These are phyloP conservation scores for Muricea muricata DNA, from an alignment of 92 coral and sea anemone species.

Conservation along the genomic window DNA sequence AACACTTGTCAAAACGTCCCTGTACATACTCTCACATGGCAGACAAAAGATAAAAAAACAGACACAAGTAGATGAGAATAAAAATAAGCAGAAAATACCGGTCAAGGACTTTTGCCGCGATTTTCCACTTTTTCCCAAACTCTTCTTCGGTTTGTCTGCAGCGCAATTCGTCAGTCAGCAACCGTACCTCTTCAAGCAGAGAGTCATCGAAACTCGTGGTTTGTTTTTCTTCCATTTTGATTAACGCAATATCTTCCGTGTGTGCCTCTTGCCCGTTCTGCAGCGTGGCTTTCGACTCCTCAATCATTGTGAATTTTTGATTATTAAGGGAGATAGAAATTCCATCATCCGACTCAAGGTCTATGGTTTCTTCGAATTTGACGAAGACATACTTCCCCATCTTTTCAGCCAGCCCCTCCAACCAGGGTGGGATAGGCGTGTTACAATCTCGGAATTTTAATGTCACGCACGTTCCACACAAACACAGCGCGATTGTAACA, in stretches of 20 bases:
- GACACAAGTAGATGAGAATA: background rate
- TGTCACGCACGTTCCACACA: slow-evolving; percentile 36
- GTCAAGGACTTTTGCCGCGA: slow-evolving; percentile 29
- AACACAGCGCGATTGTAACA: slow-evolving; percentile 30
- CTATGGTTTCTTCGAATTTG: background rate
- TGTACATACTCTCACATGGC: background rate
- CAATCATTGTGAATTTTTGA: background rate
- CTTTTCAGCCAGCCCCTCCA: background rate
- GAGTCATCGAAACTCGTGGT: background rate
- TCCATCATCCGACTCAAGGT: background rate
- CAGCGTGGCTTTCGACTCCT: background rate
- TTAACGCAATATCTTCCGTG: background rate
- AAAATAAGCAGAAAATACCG: slow-evolving; percentile 7
- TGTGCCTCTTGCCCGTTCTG: background rate
- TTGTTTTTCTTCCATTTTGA: background rate
- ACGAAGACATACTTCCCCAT: slow-evolving; percentile 17
- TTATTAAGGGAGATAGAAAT: background rate
- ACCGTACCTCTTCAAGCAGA: slow-evolving; percentile 2
- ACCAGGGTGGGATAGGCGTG: slow-evolving; percentile 1
- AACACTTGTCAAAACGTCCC: too few species aligned
- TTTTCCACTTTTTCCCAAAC: slow-evolving; percentile 24
- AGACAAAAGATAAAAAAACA: slow-evolving; percentile 1
- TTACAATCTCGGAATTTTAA: background rate
- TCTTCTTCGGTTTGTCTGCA: background rate
- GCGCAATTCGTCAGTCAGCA: slow-evolving; percentile 25